Percentiles rank a stretch among this genome's conserved stretches.
Evolutionary conservation across 2,797 vertebrate genomes (phyloP).

Genomic region (Aselliscus stoliczkanus): DNA sequence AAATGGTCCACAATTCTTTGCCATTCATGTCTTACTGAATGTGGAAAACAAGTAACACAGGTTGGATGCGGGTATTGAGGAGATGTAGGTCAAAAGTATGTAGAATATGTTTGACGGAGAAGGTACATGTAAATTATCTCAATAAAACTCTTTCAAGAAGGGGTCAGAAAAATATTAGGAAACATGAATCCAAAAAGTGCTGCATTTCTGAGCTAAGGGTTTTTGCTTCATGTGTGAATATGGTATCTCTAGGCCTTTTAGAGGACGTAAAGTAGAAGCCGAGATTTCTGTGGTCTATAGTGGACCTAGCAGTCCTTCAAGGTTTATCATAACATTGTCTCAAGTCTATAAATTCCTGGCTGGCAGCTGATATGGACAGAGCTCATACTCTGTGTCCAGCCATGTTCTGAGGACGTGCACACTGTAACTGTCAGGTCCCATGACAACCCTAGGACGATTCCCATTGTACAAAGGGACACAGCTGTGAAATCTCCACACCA

Average conservation of each 20-base stretch:
- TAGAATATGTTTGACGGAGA: not conserved
- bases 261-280: not conserved
- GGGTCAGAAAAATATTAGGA: not conserved
- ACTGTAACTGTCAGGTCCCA: not conserved
- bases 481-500: not conserved
- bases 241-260: not conserved
- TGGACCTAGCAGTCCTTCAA: not conserved
- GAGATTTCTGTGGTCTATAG: not conserved
- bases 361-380: not conserved
- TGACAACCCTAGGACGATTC: not conserved
- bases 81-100: not conserved
- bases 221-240: not conserved
- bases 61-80: not conserved
- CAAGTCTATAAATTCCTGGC: not conserved
- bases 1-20: fast-evolving
- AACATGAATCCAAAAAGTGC: not conserved
- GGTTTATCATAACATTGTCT: not conserved
- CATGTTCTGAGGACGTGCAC: not conserved
- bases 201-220: not conserved
- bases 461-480: not conserved
- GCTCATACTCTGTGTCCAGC: not conserved
- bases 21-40: not conserved
- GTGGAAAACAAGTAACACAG: too few relatives aligned
- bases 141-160: not conserved
- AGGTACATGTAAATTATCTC: not conserved